These are phyloP conservation scores for Strix aluco DNA, from an alignment of 2,113 vertebrate genomes.

Conservation along the genomic window DNA sequence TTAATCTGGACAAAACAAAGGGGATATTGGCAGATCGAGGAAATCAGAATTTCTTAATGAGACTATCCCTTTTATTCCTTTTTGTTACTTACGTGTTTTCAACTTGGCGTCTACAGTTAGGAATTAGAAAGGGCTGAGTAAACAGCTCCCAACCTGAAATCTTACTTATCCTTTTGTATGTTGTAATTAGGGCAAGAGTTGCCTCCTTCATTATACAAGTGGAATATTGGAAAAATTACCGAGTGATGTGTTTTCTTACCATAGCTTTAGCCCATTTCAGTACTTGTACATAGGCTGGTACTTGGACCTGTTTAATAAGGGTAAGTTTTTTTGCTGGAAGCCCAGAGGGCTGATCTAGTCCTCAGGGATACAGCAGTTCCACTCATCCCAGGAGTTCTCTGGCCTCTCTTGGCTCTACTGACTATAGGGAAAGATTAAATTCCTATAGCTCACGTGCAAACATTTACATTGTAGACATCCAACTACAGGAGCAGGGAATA, in stretches of 20 bases:
- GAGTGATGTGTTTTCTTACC: not conserved
- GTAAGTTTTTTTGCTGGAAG: not conserved
- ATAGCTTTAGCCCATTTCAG: not conserved
- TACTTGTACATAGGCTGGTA: rapidly evolving
- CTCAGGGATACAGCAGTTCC: not conserved
- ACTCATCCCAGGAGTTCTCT: not conserved
- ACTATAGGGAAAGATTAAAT: not conserved
- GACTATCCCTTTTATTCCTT: not conserved
- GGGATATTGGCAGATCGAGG: not conserved
- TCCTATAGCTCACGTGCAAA: rapidly evolving
- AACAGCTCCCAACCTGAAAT: not conserved
- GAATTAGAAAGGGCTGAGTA: not conserved
- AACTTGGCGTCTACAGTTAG: not conserved
- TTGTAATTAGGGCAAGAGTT: not conserved
- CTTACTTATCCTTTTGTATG: not conserved
- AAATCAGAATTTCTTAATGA: not conserved
- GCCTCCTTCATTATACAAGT: not conserved
- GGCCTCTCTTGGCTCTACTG: not conserved
- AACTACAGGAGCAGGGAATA: not conserved
- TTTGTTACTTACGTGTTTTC: not conserved
- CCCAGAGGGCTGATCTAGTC: not conserved
- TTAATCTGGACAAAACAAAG: not conserved
- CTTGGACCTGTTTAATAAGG: not conserved
- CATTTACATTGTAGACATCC: not conserved
- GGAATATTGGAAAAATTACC: not conserved